These are phyloP conservation scores for Eidolon dupreanum DNA, from an alignment of 2,797 vertebrate species.

Conservation along the genomic window DNA sequence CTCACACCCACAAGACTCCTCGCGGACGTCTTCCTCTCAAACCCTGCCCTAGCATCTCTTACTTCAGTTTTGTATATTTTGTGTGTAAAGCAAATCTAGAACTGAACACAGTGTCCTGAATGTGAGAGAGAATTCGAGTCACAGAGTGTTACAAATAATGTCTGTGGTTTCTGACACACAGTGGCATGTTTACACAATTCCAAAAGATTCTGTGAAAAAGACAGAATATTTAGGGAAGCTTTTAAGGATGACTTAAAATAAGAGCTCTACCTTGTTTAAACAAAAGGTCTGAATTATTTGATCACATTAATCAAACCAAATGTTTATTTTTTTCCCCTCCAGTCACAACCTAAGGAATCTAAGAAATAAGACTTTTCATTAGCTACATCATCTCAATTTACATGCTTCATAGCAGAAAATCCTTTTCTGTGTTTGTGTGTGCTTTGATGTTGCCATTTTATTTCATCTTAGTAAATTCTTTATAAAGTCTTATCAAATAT, in stretches of 20 bases:
- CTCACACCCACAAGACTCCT: too few relatives aligned
- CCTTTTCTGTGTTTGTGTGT: not conserved
- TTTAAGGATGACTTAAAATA: not conserved
- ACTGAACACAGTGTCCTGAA: not conserved
- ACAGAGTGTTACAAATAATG: too few relatives aligned
- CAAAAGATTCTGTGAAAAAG: not conserved
- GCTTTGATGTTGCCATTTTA: constrained; percentile 71
- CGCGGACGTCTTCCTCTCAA: not conserved
- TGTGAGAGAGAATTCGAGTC: not conserved
- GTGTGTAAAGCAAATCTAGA: not conserved
- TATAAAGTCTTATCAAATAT: constrained; percentile 73
- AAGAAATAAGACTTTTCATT: constrained; percentile 19
- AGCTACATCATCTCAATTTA: not conserved
- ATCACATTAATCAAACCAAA: not conserved
- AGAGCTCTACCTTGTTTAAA: not conserved
- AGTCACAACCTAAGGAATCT: not conserved
- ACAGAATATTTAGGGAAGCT: not conserved
- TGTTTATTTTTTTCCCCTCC: not conserved
- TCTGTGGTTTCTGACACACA: not conserved
- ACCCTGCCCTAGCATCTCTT: not conserved
- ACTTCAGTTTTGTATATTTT: not conserved
- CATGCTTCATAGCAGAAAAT: constrained; percentile 9
- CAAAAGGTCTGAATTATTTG: not conserved
- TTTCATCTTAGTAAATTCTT: constrained; percentile 74
- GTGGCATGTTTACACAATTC: too few relatives aligned